A percentile compares a stretch with the other conserved stretches of the same genome.
These are phyloP conservation scores for Spinus pinus DNA, from an alignment of 2,797 vertebrate genomes.

Conservation along the genomic window DNA sequence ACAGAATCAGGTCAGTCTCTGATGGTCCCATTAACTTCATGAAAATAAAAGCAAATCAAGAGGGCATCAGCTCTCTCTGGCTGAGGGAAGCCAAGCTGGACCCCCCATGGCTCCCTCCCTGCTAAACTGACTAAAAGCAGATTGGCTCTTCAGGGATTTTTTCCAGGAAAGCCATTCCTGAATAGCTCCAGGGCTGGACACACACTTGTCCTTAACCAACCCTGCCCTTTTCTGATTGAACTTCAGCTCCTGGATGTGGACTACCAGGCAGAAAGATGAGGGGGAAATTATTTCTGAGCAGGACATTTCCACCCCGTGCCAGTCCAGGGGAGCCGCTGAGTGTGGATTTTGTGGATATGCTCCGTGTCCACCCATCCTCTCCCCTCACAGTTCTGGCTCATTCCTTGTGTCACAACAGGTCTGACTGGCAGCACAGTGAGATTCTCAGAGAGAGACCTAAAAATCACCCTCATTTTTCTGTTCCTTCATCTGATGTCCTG, in stretches of 20 bases:
- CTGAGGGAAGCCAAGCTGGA: neutral
- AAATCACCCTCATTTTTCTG: neutral
- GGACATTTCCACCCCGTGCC: neutral
- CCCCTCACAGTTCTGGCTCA: neutral
- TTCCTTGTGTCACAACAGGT: neutral
- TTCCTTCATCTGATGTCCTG: neutral
- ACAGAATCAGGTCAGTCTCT: neutral
- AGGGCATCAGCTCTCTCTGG: neutral
- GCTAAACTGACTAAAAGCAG: neutral
- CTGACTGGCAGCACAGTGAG: neutral
- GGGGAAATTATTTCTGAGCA: neutral
- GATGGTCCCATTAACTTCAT: neutral
- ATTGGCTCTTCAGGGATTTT: neutral
- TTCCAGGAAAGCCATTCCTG: neutral
- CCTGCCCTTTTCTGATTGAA: neutral
- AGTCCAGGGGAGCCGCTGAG: neutral
- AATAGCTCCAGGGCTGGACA: neutral
- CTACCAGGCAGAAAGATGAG: neutral
- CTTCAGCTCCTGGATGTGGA: neutral
- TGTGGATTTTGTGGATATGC: neutral
- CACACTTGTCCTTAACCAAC: neutral
- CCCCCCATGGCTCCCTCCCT: neutral
- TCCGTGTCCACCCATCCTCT: neutral
- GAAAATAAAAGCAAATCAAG: neutral
- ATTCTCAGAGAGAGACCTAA: neutral